Base-by-base conservation (phyloP, 2,888 invertebrate species). In the Caenorhabditis sp. region DNA sequence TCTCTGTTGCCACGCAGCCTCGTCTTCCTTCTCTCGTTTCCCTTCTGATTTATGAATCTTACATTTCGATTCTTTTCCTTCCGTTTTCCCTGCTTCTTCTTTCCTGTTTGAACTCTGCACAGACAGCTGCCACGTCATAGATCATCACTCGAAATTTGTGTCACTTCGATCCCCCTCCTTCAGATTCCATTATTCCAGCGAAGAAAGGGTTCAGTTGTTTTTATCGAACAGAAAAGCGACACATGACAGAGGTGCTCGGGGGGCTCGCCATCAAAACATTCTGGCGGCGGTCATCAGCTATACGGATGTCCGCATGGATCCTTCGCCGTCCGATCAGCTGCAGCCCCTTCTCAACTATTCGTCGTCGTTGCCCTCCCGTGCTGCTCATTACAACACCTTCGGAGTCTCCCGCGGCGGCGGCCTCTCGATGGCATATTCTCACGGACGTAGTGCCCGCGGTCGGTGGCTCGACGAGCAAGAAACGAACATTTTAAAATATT, bases 401-500 rank as follows among this genome's bases (percentile, higher is more conserved):
- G n/a, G n/a, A n/a, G n/a, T n/a, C 24, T 32, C 13, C 20, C 20
- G 52, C 17, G 30, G 32, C 35, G 30, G n/a, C 27, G 27, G 17
- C 4, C 24, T 24, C 41, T 30, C 22, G 39, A 22, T 7, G 43
- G 58, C 43, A 43, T 43, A 43, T 58, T 56, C 56, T 56, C 56
- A 56, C 43, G 56, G 50, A 43, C 17, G 55, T 37, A 53, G 39
- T 37, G 35, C 48, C 48, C 48, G 45, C 45, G 27, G 50, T 30
- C 27, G 30, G 30, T 15, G 50, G 32, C 52, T 35, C 52, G 30
- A 20, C 35, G 52, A 39, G 45, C 45, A 58, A 45, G 45, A 45
- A 32, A 58, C 30, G 45, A 58, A 45, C 30, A 58, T 45, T 56
- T 58, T 58, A 32, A 58, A 58, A 58, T 58, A 58, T 58, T 58